phyloP scores from a whole-genome alignment of 2,797 vertebrate species.

The Danionella dracula region DNA sequence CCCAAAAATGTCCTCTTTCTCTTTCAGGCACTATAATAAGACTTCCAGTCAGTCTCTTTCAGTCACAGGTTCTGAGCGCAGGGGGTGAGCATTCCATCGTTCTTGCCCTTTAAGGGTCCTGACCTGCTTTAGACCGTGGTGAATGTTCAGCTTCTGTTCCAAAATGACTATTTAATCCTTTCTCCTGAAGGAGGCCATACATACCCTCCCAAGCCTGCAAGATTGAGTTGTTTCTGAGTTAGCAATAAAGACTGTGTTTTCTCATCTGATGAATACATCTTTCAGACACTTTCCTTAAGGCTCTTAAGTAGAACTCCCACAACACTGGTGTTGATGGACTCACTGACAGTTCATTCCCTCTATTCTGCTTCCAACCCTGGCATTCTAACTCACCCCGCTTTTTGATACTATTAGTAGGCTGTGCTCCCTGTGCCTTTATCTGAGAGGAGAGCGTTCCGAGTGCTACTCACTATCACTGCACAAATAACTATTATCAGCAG shows the following conservation, averaged over 20 bases:
- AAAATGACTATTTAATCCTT: conserved; percentile 22
- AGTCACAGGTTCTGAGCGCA: not conserved
- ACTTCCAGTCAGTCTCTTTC: conserved; percentile 8
- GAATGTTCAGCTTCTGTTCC: not conserved
- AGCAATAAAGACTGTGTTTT: conserved; percentile 6
- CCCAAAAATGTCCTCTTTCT: not conserved
- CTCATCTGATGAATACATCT: not conserved
- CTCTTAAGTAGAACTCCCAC: not conserved
- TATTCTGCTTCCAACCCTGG: not conserved
- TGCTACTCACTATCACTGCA: not conserved
- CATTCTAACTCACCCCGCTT: conserved; percentile 6
- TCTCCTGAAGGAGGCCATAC: not conserved
- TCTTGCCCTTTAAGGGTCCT: conserved; percentile 10
- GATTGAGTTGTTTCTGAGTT: conserved; percentile 12
- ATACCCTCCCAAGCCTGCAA: conserved; percentile 7
- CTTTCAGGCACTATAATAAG: not conserved
- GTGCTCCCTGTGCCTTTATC: conserved; percentile 7
- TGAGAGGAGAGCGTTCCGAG: not conserved
- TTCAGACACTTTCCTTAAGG: conserved; percentile 3
- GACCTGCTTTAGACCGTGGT: conserved; percentile 9
- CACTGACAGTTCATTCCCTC: conserved; percentile 14
- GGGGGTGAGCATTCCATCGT: conserved; percentile 13
- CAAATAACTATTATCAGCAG: conserved; percentile 30
- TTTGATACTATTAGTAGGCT: conserved; percentile 21
- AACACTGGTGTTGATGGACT: conserved; percentile 20